A percentile compares a stretch with the other conserved stretches of the same genome.
These are phyloP conservation scores for Pangasius djambal DNA, from an alignment of 2,797 vertebrate species.

Conservation along the genomic window DNA sequence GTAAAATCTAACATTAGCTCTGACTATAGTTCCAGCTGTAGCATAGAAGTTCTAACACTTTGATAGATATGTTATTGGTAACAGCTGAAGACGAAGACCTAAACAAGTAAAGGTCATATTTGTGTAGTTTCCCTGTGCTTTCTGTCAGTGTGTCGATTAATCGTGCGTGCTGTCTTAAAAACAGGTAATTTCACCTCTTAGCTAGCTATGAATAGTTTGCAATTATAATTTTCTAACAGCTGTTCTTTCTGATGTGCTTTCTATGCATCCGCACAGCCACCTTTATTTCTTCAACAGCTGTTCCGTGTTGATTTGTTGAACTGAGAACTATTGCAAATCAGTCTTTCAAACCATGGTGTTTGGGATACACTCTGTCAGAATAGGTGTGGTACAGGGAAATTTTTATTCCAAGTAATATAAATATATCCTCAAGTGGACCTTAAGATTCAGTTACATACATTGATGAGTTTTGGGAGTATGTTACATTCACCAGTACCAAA, in stretches of 20 bases:
- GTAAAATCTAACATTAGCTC: neutral
- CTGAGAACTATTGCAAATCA: neutral
- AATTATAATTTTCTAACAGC: neutral
- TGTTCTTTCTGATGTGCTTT: neutral
- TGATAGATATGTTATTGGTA: neutral
- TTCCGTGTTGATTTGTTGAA: neutral
- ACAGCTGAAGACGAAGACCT: neutral
- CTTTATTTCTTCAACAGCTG: neutral
- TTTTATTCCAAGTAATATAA: neutral
- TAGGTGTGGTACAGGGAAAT: neutral
- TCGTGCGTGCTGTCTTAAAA: neutral
- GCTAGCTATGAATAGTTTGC: neutral
- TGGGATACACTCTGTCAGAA: neutral
- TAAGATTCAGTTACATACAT: neutral
- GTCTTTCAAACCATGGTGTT: neutral
- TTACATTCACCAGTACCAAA: neutral
- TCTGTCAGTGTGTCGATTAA: neutral
- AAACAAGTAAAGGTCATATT: neutral
- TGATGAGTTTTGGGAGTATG: neutral
- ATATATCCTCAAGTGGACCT: neutral
- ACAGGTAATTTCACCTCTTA: neutral
- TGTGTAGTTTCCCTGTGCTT: neutral
- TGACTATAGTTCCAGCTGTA: neutral
- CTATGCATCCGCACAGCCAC: neutral
- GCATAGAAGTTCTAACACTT: neutral